A percentile compares a stretch with the other conserved stretches of the same genome.
phyloP scores from a whole-genome alignment of 2,888 invertebrate genomes.

The Colletes collaris region DNA sequence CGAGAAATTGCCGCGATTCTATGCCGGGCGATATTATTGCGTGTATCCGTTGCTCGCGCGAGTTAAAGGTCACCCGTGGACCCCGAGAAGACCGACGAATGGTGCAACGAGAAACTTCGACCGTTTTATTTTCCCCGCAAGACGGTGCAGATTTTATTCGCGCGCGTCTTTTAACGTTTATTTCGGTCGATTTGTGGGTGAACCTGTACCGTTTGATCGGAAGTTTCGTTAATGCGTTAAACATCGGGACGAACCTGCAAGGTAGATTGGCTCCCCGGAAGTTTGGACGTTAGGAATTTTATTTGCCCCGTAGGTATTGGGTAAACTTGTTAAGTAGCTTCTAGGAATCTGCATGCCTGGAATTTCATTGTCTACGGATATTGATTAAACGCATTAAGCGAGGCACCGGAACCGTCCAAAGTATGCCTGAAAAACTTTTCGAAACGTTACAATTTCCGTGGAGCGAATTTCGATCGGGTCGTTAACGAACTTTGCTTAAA shows the following conservation, averaged over 20 bases:
- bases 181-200: background rate
- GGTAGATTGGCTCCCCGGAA: background rate
- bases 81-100: conserved; percentile 12
- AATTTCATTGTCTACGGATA: conserved; percentile 8
- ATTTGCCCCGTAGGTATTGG: background rate
- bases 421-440: conserved; percentile 10
- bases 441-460: no score
- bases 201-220: background rate
- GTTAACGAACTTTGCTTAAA: no score
- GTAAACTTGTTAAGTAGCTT: conserved; percentile 22
- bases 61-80: conserved; percentile 38
- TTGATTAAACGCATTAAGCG: conserved; percentile 1
- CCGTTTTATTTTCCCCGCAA: conserved; percentile 10
- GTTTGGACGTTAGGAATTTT: conserved; percentile 2
- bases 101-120: conserved; percentile 26
- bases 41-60: conserved; percentile 24
- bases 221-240: conserved; percentile 1
- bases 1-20: conserved; percentile 35
- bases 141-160: conserved; percentile 6
- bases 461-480: background rate
- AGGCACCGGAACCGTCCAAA: background rate
- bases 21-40: conserved; percentile 30
- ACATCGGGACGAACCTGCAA: background rate
- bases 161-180: background rate
- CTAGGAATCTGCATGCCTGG: conserved; percentile 7